These are phyloP conservation scores for Xestia ashworthii DNA, from an alignment of 2,888 invertebrate genomes.

Conservation along the genomic window DNA sequence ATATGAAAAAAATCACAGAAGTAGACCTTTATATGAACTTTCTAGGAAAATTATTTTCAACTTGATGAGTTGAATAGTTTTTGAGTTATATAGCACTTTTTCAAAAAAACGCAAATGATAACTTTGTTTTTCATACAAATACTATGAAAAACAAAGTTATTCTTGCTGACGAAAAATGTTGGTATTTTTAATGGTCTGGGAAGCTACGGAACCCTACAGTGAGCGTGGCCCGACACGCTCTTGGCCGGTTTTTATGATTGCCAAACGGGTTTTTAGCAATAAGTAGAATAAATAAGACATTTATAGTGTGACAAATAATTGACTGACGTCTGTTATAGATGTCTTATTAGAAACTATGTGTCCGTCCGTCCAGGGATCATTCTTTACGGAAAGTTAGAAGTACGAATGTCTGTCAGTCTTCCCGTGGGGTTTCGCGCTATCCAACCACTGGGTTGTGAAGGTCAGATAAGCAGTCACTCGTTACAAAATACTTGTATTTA, in stretches of 20 bases:
- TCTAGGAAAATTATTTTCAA: no score
- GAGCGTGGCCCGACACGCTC: no score
- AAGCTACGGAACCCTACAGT: no score
- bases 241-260: not conserved
- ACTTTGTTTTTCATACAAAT: no score
- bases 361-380: not conserved
- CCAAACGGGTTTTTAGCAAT: not conserved
- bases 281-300: slow-evolving; percentile 1
- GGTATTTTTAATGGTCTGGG: no score
- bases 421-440: not conserved
- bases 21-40: no score
- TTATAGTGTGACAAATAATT: not conserved
- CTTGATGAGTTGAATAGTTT: no score
- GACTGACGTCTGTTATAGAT: slow-evolving; percentile 8
- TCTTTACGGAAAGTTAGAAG: not conserved
- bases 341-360: not conserved
- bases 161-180: no score
- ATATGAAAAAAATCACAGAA: no score
- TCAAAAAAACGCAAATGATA: no score
- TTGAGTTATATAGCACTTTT: no score
- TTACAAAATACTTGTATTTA: not conserved
- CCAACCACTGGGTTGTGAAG: not conserved
- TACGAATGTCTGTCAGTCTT: not conserved
- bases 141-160: no score
- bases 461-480: not conserved